Evolutionary conservation across 2,888 invertebrate species (phyloP).

Genomic region (Idaea aversata): DNA sequence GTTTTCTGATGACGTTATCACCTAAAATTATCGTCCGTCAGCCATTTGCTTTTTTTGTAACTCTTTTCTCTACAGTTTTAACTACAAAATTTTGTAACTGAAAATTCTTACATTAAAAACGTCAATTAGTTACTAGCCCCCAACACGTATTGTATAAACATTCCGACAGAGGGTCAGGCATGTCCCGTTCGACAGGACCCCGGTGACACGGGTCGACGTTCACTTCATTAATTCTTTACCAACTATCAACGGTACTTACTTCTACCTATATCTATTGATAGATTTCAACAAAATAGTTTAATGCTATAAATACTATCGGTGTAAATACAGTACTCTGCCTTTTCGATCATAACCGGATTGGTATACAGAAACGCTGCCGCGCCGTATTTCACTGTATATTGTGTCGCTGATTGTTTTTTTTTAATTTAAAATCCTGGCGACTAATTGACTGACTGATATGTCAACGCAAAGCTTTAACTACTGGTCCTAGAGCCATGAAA

Average conservation of each 20-base stretch:
- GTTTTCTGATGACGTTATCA: no score
- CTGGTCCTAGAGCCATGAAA: no score
- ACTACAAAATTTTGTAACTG: not conserved
- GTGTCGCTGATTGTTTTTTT: no score
- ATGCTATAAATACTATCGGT: slow-evolving; percentile 13
- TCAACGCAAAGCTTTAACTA: no score
- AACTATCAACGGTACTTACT: slow-evolving; percentile 54
- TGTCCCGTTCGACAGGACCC: slow-evolving; percentile 47
- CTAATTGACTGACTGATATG: no score
- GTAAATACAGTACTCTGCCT: not conserved
- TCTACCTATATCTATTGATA: not conserved
- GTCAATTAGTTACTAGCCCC: slow-evolving; percentile 11
- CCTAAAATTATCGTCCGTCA: no score
- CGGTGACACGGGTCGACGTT: slow-evolving; percentile 74
- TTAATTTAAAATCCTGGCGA: no score
- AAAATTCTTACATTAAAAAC: not conserved
- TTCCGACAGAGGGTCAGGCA: slow-evolving; percentile 56
- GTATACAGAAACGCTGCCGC: no score
- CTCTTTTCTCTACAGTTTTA: no score
- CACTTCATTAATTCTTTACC: slow-evolving; percentile 76
- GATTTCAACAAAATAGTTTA: slow-evolving; percentile 25
- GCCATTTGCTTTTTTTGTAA: no score
- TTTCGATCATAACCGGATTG: no score
- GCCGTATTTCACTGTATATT: no score
- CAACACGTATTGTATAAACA: slow-evolving; percentile 69